These are phyloP conservation scores for Oryzias curvinotus DNA, from an alignment of 2,113 vertebrate genomes.

Conservation along the genomic window DNA sequence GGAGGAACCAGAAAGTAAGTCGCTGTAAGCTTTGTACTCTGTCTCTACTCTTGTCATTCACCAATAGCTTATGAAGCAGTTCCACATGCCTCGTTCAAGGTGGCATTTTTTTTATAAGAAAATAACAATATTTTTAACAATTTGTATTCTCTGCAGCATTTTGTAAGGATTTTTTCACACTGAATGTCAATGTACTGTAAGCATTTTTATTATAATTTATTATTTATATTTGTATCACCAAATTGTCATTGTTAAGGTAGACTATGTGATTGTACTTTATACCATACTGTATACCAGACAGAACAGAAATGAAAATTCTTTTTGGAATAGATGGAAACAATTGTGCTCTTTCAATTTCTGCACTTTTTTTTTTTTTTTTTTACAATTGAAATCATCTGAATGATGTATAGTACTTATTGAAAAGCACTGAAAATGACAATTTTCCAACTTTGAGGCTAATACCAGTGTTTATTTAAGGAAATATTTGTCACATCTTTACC, in stretches of 20 bases:
- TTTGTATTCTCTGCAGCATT: slow-evolving; percentile 82
- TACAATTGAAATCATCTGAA: slow-evolving; percentile 1
- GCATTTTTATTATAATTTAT: slow-evolving; percentile 34
- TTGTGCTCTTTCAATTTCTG: slow-evolving; percentile 13
- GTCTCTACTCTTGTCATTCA: slow-evolving; percentile 14
- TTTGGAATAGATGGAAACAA: neutral
- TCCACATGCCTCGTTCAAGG: slow-evolving; percentile 92
- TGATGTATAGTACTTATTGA: slow-evolving; percentile 17
- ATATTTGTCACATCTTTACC: slow-evolving; percentile 46
- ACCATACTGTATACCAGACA: slow-evolving; percentile 5
- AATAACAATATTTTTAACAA: slow-evolving; percentile 85
- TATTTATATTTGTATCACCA: slow-evolving; percentile 47
- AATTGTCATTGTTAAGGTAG: slow-evolving; percentile 35
- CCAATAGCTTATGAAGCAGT: slow-evolving; percentile 77
- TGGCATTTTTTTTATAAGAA: slow-evolving; percentile 81
- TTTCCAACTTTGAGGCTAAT: slow-evolving; percentile 16
- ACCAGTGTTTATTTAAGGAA: slow-evolving; percentile 12
- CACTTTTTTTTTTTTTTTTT: slow-evolving; percentile 1
- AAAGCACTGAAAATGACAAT: slow-evolving; percentile 36
- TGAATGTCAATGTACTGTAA: slow-evolving; percentile 67
- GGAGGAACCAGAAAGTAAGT: slow-evolving; percentile 21
- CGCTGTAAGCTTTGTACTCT: slow-evolving; percentile 19
- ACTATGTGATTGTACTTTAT: slow-evolving; percentile 51
- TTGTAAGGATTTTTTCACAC: slow-evolving; percentile 80
- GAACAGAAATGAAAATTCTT: slow-evolving; percentile 12